Evolutionary conservation across 2,888 invertebrate species (phyloP).

Genomic region (Alitta virens): DNA sequence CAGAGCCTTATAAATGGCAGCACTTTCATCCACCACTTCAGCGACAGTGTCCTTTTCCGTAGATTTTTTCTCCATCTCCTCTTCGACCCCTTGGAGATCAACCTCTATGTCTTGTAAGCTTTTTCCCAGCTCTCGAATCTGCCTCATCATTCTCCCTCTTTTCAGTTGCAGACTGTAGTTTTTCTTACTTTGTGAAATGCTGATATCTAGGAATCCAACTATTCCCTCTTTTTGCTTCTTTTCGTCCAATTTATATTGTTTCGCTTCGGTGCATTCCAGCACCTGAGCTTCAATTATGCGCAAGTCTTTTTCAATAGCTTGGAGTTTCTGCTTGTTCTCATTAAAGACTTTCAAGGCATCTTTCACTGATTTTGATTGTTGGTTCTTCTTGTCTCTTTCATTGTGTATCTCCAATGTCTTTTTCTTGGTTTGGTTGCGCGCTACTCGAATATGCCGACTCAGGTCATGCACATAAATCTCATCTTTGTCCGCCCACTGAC

Average conservation of each 20-base stretch:
- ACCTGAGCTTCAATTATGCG: slow-evolving; percentile 42
- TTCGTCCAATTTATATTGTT: slow-evolving; percentile 39
- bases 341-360: slow-evolving; percentile 42
- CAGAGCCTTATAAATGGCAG: slow-evolving; percentile 39
- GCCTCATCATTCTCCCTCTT: slow-evolving; percentile 41
- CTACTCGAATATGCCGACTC: slow-evolving; percentile 44
- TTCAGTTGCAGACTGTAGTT: slow-evolving; percentile 51
- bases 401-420: slow-evolving; percentile 39
- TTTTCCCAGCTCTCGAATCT: slow-evolving; percentile 45
- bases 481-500: slow-evolving; percentile 48
- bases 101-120: slow-evolving; percentile 40
- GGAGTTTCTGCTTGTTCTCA: slow-evolving; percentile 44
- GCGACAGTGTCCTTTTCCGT: slow-evolving; percentile 39
- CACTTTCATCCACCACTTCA: slow-evolving; percentile 40
- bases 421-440: slow-evolving; percentile 37
- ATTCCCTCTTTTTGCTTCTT: slow-evolving; percentile 51
- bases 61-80: slow-evolving; percentile 40
- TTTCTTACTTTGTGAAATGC: slow-evolving; percentile 48
- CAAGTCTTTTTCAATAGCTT: slow-evolving; percentile 43
- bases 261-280: slow-evolving; percentile 34
- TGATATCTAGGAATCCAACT: slow-evolving; percentile 51
- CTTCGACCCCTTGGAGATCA: slow-evolving; percentile 39
- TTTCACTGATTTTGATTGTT: slow-evolving; percentile 42
- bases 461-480: slow-evolving; percentile 50
- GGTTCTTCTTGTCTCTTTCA: slow-evolving; percentile 44